Conservation (phyloP, 1,140 invertebrate genomes). For the Liolophura sinensis region DNA sequence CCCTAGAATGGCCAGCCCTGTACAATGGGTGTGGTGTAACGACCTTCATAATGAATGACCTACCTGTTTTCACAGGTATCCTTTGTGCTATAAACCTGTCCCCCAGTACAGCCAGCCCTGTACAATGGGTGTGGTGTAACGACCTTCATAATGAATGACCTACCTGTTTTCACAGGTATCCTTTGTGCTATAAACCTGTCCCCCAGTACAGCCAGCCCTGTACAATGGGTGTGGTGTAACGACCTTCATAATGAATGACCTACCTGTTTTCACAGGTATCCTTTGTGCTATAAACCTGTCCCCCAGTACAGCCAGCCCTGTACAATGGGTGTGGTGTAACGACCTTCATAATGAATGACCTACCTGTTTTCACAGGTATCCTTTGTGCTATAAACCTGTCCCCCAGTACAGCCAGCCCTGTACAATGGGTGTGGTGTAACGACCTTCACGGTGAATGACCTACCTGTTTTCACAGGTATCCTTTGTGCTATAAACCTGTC, state of each 20-base stretch:
- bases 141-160: too few species aligned
- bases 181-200: background rate
- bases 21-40: background rate
- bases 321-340: conserved; percentile 92
- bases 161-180: conserved; percentile 12
- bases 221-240: background rate
- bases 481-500: background rate
- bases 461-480: background rate
- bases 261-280: conserved; percentile 77
- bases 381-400: too few species aligned
- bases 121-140: too few species aligned
- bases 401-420: background rate
- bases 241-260: background rate
- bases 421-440: background rate
- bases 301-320: conserved; percentile 93
- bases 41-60: background rate
- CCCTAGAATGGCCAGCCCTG: background rate
- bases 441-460: background rate
- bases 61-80: background rate
- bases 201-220: background rate
- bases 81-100: too few species aligned
- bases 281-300: conserved; percentile 93
- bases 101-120: too few species aligned
- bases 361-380: too few species aligned
- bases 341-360: conserved; percentile 44